Percentiles rank a stretch among this genome's conserved stretches.
phyloP scores from a whole-genome alignment of 2,797 vertebrate genomes.

The Coilia nasus region DNA sequence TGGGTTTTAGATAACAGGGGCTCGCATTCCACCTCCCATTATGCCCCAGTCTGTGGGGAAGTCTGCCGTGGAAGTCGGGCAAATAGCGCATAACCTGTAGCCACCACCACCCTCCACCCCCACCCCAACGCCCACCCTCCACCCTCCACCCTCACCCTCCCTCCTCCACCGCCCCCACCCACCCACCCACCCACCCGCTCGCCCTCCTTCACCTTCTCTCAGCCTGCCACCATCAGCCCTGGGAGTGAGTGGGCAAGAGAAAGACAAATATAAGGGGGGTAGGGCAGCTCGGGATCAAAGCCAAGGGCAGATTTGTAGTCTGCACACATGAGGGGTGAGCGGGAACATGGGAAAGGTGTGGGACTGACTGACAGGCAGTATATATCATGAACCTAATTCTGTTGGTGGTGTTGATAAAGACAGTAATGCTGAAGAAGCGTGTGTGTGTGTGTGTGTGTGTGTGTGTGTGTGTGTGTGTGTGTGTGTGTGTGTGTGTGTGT shows the following conservation, averaged over 20 bases:
- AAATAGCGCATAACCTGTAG: conserved; percentile 36
- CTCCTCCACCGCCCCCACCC: no score
- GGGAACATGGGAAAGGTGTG: neutral
- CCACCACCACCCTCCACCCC: neutral
- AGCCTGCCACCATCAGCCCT: neutral
- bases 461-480: neutral
- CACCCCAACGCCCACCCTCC: neutral
- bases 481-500: no score
- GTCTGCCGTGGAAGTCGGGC: conserved; percentile 15
- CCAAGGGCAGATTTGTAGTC: conserved; percentile 23
- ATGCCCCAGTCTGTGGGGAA: conserved; percentile 56
- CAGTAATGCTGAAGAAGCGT: neutral
- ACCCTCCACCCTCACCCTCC: neutral
- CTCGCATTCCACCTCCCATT: conserved; percentile 53
- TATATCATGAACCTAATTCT: no score
- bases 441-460: neutral
- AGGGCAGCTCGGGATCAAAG: conserved; percentile 22
- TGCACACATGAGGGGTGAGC: neutral
- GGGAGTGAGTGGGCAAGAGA: neutral
- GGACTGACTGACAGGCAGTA: neutral
- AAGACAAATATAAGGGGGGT: neutral
- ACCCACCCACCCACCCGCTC: neutral
- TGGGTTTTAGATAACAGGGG: conserved; percentile 63
- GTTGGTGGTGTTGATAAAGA: no score
- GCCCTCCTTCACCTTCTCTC: neutral